These are phyloP conservation scores for Dendrocincla tyrannina DNA, from an alignment of 2,797 vertebrate genomes.

Conservation along the genomic window DNA sequence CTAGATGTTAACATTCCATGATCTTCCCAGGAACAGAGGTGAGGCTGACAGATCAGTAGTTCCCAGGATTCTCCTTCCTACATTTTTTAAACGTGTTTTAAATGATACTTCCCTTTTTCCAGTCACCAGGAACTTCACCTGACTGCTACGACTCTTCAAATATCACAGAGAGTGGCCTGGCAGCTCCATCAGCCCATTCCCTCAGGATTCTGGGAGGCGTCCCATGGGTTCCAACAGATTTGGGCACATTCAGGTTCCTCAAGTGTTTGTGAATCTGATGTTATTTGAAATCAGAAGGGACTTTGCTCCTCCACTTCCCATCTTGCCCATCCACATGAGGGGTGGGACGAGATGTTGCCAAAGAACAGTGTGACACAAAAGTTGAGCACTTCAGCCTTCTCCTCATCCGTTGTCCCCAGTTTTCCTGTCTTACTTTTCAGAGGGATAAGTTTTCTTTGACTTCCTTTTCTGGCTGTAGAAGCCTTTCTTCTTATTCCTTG, in stretches of 20 bases:
- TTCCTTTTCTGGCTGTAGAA: not conserved
- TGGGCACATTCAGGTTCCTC: not conserved
- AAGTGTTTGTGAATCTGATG: not conserved
- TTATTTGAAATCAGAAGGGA: not conserved
- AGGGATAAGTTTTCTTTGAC: accelerated
- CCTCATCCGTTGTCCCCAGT: not conserved
- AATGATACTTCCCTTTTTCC: accelerated
- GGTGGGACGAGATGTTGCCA: not conserved
- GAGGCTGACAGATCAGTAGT: not conserved
- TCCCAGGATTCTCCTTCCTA: not conserved
- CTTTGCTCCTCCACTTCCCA: not conserved
- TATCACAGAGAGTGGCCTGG: accelerated
- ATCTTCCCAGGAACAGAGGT: not conserved
- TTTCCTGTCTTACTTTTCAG: not conserved
- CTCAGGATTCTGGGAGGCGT: not conserved
- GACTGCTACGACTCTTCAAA: not conserved
- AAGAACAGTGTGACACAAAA: not conserved
- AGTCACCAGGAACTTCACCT: not conserved
- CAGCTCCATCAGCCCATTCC: not conserved
- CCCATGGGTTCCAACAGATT: not conserved
- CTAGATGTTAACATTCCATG: not conserved
- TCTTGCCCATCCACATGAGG: not conserved
- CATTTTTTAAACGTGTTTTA: not conserved
- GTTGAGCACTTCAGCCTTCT: not conserved
- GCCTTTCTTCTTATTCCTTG: not conserved